Percentiles rank a stretch among this genome's conserved stretches.
Evolutionary conservation across 2,888 invertebrate genomes (phyloP).

Genomic region (Drosophila kuntzei): DNA sequence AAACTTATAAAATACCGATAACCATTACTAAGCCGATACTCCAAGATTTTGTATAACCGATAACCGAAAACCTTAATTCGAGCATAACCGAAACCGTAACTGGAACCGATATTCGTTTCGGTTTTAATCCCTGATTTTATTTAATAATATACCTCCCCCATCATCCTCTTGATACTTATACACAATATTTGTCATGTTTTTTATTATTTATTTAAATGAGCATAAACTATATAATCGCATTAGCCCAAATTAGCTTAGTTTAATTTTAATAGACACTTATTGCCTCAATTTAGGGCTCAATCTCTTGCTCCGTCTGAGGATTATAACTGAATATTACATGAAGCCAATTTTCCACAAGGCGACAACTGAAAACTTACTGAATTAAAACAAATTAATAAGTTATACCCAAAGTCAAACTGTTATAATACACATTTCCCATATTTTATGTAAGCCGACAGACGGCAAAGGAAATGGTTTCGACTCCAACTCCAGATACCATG

Average conservation of each 20-base stretch:
- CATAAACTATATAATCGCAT: background rate
- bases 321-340: constrained; percentile 17
- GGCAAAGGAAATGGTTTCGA: constrained; percentile 37
- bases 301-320: background rate
- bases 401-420: constrained; percentile 26
- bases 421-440: constrained; percentile 37
- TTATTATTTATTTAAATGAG: background rate
- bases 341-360: constrained; percentile 62
- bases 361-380: constrained; percentile 61
- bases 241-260: constrained; percentile 21
- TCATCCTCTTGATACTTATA: too few species aligned
- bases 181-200: background rate
- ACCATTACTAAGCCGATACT: too few species aligned
- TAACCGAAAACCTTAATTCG: too few species aligned
- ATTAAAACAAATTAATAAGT: constrained; percentile 73
- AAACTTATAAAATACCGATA: too few species aligned
- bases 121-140: too few species aligned
- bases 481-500: constrained; percentile 50
- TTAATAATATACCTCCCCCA: too few species aligned
- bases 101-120: too few species aligned
- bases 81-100: too few species aligned
- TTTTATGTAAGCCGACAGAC: constrained; percentile 43
- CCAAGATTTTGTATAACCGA: too few species aligned
- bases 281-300: constrained; percentile 22
- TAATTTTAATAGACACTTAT: constrained; percentile 26